phyloP scores from a whole-genome alignment of 1,140 invertebrate species.

The Drosophila littoralis region DNA sequence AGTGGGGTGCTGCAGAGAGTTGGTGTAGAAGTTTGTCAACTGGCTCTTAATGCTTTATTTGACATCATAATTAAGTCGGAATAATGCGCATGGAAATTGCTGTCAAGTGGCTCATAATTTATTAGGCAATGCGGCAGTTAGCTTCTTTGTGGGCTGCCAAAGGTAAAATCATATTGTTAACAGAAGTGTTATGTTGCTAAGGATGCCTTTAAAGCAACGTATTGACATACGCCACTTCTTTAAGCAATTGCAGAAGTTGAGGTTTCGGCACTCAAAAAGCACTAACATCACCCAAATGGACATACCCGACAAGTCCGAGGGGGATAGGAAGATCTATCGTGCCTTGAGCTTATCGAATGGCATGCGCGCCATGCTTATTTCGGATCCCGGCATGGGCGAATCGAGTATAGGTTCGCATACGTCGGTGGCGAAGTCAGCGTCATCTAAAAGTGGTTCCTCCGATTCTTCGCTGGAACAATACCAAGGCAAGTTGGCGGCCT shows the following conservation, averaged over 20 bases:
- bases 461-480: conserved; percentile 40
- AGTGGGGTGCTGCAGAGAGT: not conserved
- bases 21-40: not conserved
- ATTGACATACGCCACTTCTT: conserved; percentile 5
- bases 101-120: conserved; percentile 67
- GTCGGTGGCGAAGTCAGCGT: too few relatives aligned
- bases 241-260: conserved; percentile 36
- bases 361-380: conserved; percentile 54
- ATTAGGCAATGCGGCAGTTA: conserved; percentile 40
- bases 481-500: conserved; percentile 87
- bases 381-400: conserved; percentile 23
- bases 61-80: conserved; percentile 76
- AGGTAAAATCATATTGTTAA: conserved; percentile 20
- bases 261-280: not conserved
- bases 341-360: conserved; percentile 51
- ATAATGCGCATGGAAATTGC: conserved; percentile 72
- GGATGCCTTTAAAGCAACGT: conserved; percentile 37
- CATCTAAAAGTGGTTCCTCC: not conserved
- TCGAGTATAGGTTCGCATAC: not conserved
- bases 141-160: conserved; percentile 40
- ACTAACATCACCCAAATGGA: conserved; percentile 17
- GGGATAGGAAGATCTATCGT: conserved; percentile 52
- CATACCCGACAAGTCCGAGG: conserved; percentile 56
- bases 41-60: conserved; percentile 62
- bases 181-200: conserved; percentile 6